These are phyloP conservation scores for Bujurquina vittata DNA, from an alignment of 2,113 vertebrate species.

Conservation along the genomic window DNA sequence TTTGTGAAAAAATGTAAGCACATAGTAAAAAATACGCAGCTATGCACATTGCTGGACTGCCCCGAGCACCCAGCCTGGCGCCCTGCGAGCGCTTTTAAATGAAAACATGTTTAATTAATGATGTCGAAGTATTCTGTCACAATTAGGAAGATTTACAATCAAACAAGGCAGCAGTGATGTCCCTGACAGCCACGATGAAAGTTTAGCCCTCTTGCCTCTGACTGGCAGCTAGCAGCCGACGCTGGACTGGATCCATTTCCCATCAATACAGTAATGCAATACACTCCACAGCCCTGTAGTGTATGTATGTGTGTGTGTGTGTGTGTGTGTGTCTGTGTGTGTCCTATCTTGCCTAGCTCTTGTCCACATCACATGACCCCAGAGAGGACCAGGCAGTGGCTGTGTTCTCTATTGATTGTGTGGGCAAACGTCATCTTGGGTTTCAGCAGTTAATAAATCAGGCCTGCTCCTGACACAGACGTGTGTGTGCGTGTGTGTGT, in stretches of 20 bases:
- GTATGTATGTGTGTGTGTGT: conserved; percentile 41
- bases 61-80: conserved; percentile 58
- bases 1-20: conserved; percentile 17
- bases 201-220: conserved; percentile 86
- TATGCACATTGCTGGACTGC: conserved; percentile 53
- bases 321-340: conserved; percentile 52
- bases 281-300: conserved; percentile 60
- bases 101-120: conserved; percentile 97
- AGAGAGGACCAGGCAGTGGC: conserved; percentile 65
- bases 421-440: conserved; percentile 79
- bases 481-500: conserved; percentile 29
- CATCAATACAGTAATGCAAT: conserved; percentile 85
- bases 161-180: conserved; percentile 95
- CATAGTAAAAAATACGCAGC: conserved; percentile 36
- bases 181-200: conserved; percentile 95
- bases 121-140: conserved; percentile 96
- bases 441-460: conserved; percentile 85
- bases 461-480: conserved; percentile 67
- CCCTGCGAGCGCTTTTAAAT: conserved; percentile 77
- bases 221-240: conserved; percentile 90
- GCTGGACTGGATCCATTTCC: conserved; percentile 82
- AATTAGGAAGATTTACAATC: conserved; percentile 98
- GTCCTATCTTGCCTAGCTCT: conserved; percentile 41
- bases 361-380: conserved; percentile 70
- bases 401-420: conserved; percentile 77